phyloP scores from a whole-genome alignment of 1,140 invertebrate species.

The Leptoteleia sp. region DNA sequence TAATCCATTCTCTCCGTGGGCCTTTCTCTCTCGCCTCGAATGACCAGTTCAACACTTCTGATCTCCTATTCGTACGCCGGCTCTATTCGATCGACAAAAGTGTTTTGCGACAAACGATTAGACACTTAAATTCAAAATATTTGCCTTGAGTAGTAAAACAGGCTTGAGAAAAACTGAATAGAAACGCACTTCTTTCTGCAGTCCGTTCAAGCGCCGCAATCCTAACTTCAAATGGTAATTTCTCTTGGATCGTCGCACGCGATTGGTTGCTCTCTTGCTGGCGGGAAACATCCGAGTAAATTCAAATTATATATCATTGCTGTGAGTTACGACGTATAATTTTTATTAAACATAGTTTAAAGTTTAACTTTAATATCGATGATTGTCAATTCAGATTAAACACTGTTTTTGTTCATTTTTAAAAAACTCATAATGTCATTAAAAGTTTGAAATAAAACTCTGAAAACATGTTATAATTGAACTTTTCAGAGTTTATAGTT shows the following conservation, averaged over 20 bases:
- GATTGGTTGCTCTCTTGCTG: slow-evolving; percentile 2
- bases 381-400: too few relatives aligned
- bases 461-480: too few relatives aligned
- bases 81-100: slow-evolving; percentile 80
- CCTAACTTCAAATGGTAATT: not conserved
- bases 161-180: slow-evolving; percentile 62
- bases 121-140: slow-evolving; percentile 67
- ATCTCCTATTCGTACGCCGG: slow-evolving; percentile 70
- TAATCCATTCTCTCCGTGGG: slow-evolving; percentile 55
- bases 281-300: slow-evolving; percentile 17
- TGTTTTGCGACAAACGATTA: slow-evolving; percentile 76
- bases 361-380: too few relatives aligned
- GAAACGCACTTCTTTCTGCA: slow-evolving; percentile 53
- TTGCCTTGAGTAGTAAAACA: slow-evolving; percentile 66
- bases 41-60: slow-evolving; percentile 61
- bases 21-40: slow-evolving; percentile 42
- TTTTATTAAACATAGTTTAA: too few relatives aligned
- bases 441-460: too few relatives aligned
- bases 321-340: too few relatives aligned
- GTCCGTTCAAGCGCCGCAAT: slow-evolving; percentile 22
- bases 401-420: too few relatives aligned
- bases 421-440: too few relatives aligned
- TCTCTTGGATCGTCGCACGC: slow-evolving; percentile 1
- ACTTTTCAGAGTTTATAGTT: too few relatives aligned
- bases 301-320: too few relatives aligned